A percentile compares a stretch with the other conserved stretches of the same genome.
These are phyloP conservation scores for Dysidea cf. avara DNA, from an alignment of 37 sponge, comb jelly and placozoan species.

Conservation along the genomic window DNA sequence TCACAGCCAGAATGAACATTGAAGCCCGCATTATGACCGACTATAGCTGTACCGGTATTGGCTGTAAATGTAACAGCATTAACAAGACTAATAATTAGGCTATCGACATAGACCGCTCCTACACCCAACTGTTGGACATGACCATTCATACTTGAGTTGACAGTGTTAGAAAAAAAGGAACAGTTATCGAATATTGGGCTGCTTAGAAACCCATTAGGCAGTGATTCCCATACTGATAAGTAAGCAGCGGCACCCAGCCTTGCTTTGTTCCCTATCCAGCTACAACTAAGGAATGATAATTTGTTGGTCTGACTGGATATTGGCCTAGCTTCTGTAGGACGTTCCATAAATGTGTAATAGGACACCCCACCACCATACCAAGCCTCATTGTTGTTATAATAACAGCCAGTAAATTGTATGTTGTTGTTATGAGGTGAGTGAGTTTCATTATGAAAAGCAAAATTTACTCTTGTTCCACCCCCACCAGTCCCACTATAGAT, in stretches of 20 bases:
- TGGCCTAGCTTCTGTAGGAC: too few relatives aligned
- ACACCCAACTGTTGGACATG: background rate
- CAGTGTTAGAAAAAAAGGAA: background rate
- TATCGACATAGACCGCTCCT: slow-evolving; percentile 32
- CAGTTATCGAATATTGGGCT: background rate
- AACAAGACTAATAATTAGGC: slow-evolving; percentile 5
- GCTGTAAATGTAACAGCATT: background rate
- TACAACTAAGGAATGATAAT: too few relatives aligned
- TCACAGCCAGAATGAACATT: background rate
- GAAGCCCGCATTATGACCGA: background rate
- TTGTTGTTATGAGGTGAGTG: background rate
- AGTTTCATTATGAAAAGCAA: background rate
- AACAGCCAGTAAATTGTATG: background rate
- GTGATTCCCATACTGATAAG: slow-evolving; percentile 2
- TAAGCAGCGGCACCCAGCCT: slow-evolving; percentile 33
- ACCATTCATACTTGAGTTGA: background rate
- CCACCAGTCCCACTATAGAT: slow-evolving; percentile 20
- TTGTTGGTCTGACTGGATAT: too few relatives aligned
- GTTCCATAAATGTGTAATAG: too few relatives aligned
- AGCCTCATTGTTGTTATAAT: slow-evolving; percentile 2
- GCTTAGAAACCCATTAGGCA: too few relatives aligned
- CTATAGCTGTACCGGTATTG: slow-evolving; percentile 43
- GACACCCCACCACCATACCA: too few relatives aligned
- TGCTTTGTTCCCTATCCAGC: too few relatives aligned
- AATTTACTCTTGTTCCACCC: slow-evolving; percentile 15